Base-by-base conservation (phyloP, 2,888 invertebrate genomes). In the Calameuta filiformis region DNA sequence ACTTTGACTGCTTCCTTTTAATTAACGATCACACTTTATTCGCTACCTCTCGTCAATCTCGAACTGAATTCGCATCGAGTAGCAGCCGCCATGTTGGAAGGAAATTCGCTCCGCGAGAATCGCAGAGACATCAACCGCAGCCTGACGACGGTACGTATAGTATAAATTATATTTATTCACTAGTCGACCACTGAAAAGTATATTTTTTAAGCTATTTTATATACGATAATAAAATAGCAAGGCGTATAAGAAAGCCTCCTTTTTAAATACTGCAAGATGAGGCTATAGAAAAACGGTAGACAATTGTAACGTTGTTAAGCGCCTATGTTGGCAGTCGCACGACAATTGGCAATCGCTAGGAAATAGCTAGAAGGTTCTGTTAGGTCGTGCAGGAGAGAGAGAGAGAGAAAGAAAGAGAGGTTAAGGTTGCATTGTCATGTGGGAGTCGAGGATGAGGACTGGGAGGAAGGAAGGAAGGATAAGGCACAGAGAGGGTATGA, bases 301-400 rank as follows among this genome's bases (percentile, higher is more conserved):
- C 73, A 73, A 73, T 78, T 75, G 73, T 73, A 75, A 76, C 69
- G 73, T 75, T 73, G 69, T 34, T 80, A 76, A 77, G 81, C 77
- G 73, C 30, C 80, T 78, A 81, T 80, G 84, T 82, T 79, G 83
- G 80, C 83, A 83, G 82, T 84, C 81, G 81, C 79, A 79, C 79
- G 81, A 85, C 83, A 84, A 87, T 86, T 83, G 86, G 84, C 86
- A 84, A 85, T 85, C 82, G 85, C 81, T 85, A 80, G 84, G 81
- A 84, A 85, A 83, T 85, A 84, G 85, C 79, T 81, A 81, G 76
- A 78, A 79, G 76, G 35, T n/a, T 35, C 34, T n/a, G n/a, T 30
- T n/a, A 11, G 34, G 31, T n/a, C 23, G 33, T 73, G 40, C 73
- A 73, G 37, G 34, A 23, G 74, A 31, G 40, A n/a, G 35, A 35